Percentiles rank a stretch among this genome's conserved stretches.
Evolutionary conservation across 2,113 vertebrate species (phyloP).

Genomic region (Cricetomys ansorgei): DNA sequence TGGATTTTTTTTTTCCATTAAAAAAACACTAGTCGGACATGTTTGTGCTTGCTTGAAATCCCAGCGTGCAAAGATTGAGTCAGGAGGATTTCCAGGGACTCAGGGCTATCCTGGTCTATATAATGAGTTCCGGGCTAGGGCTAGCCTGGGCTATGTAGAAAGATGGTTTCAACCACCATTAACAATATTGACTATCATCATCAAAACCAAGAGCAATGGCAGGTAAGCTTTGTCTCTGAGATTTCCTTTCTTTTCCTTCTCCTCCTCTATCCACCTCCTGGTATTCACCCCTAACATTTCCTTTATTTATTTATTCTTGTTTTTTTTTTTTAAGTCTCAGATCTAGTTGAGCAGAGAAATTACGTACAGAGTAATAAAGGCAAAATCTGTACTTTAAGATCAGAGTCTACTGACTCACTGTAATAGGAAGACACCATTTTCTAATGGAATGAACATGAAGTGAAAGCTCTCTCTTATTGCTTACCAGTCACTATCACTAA

Average conservation of each 20-base stretch:
- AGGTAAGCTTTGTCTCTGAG: not conserved
- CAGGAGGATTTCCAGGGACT: not conserved
- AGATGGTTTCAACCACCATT: not conserved
- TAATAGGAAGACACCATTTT: not conserved
- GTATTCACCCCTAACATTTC: conserved; percentile 50
- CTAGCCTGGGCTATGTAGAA: not conserved
- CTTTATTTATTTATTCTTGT: conserved; percentile 44
- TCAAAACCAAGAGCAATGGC: not conserved
- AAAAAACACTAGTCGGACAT: not conserved
- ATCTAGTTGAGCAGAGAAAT: not conserved
- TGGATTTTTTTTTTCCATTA: conserved; percentile 12
- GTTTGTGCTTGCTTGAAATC: not conserved
- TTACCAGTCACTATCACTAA: not conserved
- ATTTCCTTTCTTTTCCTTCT: not conserved
- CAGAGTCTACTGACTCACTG: conserved; percentile 21
- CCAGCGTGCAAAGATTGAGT: not conserved
- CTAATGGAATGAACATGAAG: not conserved
- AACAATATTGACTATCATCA: not conserved
- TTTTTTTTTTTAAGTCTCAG: not conserved
- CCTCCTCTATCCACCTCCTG: not conserved
- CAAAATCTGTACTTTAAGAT: not conserved
- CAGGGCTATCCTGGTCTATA: not conserved
- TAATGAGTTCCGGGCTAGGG: not conserved
- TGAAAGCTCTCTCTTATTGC: conserved; percentile 12
- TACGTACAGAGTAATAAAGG: not conserved